phyloP scores from a whole-genome alignment of 2,888 invertebrate genomes.

The Ephialtes manifestator region DNA sequence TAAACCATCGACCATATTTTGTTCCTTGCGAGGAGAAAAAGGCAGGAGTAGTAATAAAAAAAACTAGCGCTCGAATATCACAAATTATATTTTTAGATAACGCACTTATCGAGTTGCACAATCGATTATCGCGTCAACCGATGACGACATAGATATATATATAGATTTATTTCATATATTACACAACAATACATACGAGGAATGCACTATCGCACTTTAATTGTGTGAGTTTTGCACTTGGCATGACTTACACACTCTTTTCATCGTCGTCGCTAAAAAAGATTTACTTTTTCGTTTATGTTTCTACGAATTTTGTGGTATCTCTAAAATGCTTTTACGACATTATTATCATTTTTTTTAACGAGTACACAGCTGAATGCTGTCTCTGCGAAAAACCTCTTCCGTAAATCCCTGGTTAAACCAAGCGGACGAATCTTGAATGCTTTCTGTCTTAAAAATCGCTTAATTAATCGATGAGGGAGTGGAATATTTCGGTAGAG shows the following conservation, averaged over 20 bases:
- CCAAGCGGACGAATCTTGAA: not conserved
- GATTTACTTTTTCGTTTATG: not conserved
- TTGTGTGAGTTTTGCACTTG: conserved; percentile 50
- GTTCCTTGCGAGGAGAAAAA: not conserved
- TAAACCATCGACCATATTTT: not conserved
- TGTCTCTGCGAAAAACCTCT: not conserved
- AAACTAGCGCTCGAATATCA: not conserved
- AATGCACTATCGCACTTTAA: conserved; percentile 45
- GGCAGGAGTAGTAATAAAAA: not conserved
- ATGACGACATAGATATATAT: not conserved
- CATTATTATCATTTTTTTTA: not conserved
- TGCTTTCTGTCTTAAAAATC: not conserved
- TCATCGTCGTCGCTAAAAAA: conserved; percentile 18
- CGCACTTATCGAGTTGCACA: not conserved
- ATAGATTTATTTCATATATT: conserved; percentile 7
- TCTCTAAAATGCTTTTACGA: not conserved
- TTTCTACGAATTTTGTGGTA: conserved; percentile 5
- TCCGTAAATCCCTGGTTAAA: not conserved
- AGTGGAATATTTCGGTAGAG: not conserved
- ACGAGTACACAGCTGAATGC: not conserved
- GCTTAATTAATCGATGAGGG: conserved; percentile 1
- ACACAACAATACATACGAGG: conserved; percentile 18
- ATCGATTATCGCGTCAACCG: conserved; percentile 8
- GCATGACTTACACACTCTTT: conserved; percentile 48
- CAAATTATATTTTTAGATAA: conserved; percentile 5